These are phyloP conservation scores for Drosophila biarmipes DNA, from an alignment of 1,140 invertebrate species.

Conservation along the genomic window DNA sequence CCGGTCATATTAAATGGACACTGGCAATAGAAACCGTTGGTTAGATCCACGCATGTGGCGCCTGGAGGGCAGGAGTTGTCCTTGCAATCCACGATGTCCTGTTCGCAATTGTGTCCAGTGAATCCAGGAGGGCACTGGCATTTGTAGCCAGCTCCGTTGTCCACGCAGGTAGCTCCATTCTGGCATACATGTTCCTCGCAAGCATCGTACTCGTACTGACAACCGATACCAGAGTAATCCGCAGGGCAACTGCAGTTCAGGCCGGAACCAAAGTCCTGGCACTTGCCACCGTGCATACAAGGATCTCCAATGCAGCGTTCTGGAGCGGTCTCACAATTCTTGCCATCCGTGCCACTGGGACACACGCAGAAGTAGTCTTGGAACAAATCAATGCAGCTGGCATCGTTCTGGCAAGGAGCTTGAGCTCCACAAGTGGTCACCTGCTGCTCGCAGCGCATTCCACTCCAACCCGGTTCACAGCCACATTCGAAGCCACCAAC, in stretches of 20 bases:
- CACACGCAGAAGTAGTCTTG: conserved; percentile 99
- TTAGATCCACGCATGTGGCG: conserved; percentile 96
- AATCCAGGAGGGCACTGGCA: conserved; percentile 94
- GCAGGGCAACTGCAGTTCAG: conserved; percentile 96
- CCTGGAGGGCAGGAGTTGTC: conserved; percentile 97
- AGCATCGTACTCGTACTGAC: conserved; percentile 96
- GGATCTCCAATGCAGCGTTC: conserved; percentile 98
- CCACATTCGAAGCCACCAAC: conserved; percentile 93
- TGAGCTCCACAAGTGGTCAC: conserved; percentile 92
- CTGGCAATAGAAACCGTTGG: conserved; percentile 96
- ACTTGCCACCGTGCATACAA: conserved; percentile 97
- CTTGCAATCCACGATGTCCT: conserved; percentile 96
- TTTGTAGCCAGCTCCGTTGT: conserved; percentile 92
- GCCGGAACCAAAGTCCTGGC: conserved; percentile 97
- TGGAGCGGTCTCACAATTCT: conserved; percentile 97
- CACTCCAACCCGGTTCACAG: conserved; percentile 95
- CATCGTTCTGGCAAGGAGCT: conserved; percentile 96
- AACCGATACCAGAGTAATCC: conserved; percentile 94
- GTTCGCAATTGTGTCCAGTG: conserved; percentile 94
- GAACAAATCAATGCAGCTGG: conserved; percentile 96
- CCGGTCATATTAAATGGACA: conserved; percentile 98
- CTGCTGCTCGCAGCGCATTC: conserved; percentile 93
- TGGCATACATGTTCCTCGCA: conserved; percentile 94
- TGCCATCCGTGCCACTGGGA: conserved; percentile 96
- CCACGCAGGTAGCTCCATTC: conserved; percentile 96